A percentile compares a stretch with the other conserved stretches of the same genome.
These are phyloP conservation scores for Nannobrachium achirus DNA, from an alignment of 2,113 vertebrate genomes.

Conservation along the genomic window DNA sequence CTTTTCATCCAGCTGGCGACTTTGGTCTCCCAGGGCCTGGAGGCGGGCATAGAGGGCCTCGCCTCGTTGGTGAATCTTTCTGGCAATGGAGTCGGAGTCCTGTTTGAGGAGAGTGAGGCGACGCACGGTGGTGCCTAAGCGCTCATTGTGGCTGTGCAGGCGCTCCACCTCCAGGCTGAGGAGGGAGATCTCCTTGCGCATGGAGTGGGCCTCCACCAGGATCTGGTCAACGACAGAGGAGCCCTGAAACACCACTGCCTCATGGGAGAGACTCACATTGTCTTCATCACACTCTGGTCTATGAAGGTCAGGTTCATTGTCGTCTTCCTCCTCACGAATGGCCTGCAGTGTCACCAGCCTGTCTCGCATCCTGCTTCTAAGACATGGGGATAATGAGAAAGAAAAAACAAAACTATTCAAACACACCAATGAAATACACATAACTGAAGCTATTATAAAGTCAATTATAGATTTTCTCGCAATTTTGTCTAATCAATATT, in stretches of 20 bases:
- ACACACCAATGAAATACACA: not conserved
- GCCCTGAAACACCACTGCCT: conserved; percentile 82
- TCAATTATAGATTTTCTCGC: not conserved
- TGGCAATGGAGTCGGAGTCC: conserved; percentile 87
- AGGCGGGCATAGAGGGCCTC: conserved; percentile 82
- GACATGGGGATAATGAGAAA: not conserved
- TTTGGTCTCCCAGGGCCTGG: conserved; percentile 74
- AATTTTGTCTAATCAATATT: too few species aligned
- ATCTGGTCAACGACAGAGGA: conserved; percentile 80
- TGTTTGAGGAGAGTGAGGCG: conserved; percentile 88
- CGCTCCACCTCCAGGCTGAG: conserved; percentile 81
- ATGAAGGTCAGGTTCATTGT: not conserved
- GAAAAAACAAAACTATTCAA: too few species aligned
- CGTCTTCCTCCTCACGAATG: conserved; percentile 71
- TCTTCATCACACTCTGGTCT: conserved; percentile 59
- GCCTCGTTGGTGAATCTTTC: conserved; percentile 82
- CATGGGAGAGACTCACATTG: conserved; percentile 36
- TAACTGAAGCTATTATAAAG: not conserved
- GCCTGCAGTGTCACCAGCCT: conserved; percentile 82
- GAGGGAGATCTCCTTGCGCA: conserved; percentile 82
- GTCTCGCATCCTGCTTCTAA: conserved; percentile 87
- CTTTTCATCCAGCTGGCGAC: conserved; percentile 69
- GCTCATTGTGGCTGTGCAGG: conserved; percentile 81
- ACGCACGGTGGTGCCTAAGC: conserved; percentile 86
- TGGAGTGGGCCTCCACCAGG: conserved; percentile 80